Percentiles rank a stretch among this genome's conserved stretches.
Evolutionary conservation across 2,113 vertebrate species (phyloP).

Genomic region (Heptranchias perlo): DNA sequence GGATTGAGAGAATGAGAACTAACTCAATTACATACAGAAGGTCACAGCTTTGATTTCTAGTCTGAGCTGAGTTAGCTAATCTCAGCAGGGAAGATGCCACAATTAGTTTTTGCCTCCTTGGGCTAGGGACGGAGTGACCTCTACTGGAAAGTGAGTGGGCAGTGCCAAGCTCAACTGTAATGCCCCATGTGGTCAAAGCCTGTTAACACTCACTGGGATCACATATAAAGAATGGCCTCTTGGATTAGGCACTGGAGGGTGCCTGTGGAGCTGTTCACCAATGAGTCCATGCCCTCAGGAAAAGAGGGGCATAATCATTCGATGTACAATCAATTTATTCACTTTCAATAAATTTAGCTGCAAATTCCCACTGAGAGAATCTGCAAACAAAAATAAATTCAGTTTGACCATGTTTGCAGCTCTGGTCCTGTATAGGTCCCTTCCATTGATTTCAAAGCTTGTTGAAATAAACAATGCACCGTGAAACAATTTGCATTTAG

Average conservation of each 20-base stretch:
- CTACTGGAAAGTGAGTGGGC: neutral
- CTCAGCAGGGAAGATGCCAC: neutral
- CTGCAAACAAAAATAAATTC: neutral
- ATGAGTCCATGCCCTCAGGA: neutral
- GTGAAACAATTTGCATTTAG: neutral
- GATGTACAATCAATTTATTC: neutral
- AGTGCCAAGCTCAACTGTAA: neutral
- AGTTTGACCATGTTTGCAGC: neutral
- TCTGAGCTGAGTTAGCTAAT: neutral
- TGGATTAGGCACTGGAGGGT: neutral
- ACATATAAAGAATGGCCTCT: neutral
- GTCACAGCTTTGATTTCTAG: neutral
- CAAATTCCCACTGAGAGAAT: neutral
- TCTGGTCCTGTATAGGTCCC: neutral
- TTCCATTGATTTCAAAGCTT: neutral
- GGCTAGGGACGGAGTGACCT: neutral
- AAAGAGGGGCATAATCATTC: neutral
- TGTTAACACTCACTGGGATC: neutral
- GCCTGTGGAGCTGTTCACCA: neutral
- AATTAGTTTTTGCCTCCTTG: neutral
- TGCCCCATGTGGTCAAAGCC: neutral
- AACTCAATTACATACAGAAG: neutral
- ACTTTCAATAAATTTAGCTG: neutral
- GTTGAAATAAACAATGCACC: neutral
- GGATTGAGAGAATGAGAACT: neutral